Evolutionary conservation across 1,140 invertebrate species (phyloP), one percentile per base, ranked within the genome.

Genomic region (Andricus grossulariae): DNA sequence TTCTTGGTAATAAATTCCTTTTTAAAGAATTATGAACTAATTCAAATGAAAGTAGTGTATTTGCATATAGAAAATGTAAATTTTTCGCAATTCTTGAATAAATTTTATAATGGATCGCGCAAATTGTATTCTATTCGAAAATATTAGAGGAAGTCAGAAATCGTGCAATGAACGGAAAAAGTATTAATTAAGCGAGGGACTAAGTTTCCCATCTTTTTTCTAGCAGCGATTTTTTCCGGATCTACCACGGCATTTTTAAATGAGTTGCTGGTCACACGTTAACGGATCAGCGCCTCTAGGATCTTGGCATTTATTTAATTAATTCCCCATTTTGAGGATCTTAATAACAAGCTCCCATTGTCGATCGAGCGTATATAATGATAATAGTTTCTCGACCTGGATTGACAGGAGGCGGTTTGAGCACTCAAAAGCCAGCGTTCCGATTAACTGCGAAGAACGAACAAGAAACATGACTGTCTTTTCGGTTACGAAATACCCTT

Each of bases 391-490:
- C 60, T 66, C 60, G 16, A 39, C n/a, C 60, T n/a, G 25, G 60
- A 66, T 66, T 66, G 60, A 66, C 60, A 66, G 60, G 60, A 66
- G 60, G 60, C 60, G 60, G 60, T 39, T 21, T 66, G 25, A 45
- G 25, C 32, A 45, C 60, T 66, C 32, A 66, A 66, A 39, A 66
- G 60, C 60, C 39, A 66, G 39, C n/a, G 21, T 66, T 66, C 25
- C 25, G 60, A 66, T 66, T n/a, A 66, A 66, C 60, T 39, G 25
- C 60, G 32, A 39, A 66, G 60, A 66, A n/a, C 32, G 60, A 66
- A 7, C 16, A 45, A 66, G 15, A 66, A 66, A 66, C 60, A 25
- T 66, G 60, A 66, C 60, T 66, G 60, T 66, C 60, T 66, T 66
- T 66, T 66, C 16, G 60, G 13, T 39, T 66, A 66, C 60, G 60